These are phyloP conservation scores for Lampropteryx suffumata DNA, from an alignment of 2,888 invertebrate species.

Conservation along the genomic window DNA sequence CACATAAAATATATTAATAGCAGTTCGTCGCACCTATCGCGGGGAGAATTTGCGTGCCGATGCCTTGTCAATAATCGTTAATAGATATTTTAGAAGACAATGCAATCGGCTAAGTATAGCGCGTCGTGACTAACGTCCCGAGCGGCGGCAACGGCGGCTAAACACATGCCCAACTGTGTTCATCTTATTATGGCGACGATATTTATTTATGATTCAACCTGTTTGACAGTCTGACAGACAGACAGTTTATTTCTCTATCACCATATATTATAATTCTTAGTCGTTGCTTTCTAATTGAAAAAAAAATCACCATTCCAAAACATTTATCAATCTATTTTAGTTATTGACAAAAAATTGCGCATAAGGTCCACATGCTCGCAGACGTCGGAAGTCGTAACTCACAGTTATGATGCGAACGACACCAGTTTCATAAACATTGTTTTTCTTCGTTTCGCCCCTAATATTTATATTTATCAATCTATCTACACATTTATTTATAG, in stretches of 20 bases:
- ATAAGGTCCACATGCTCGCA: slow-evolving; percentile 72
- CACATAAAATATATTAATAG: slow-evolving; percentile 79
- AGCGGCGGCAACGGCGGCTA: slow-evolving; percentile 46
- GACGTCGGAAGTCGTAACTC: slow-evolving; percentile 82
- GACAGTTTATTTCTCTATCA: slow-evolving; percentile 57
- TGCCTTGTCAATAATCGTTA: slow-evolving; percentile 83
- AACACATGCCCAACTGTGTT: slow-evolving; percentile 69
- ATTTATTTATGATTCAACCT: slow-evolving; percentile 74
- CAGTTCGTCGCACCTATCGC: slow-evolving; percentile 80
- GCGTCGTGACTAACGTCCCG: slow-evolving; percentile 74
- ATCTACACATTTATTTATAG: slow-evolving; percentile 83
- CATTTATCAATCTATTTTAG: slow-evolving; percentile 54
- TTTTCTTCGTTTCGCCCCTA: slow-evolving; percentile 82
- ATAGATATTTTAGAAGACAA: slow-evolving; percentile 83
- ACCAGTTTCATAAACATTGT: slow-evolving; percentile 83
- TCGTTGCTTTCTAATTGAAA: slow-evolving; percentile 29
- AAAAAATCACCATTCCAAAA: slow-evolving; percentile 30
- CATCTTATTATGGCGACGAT: slow-evolving; percentile 77
- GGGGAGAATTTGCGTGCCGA: slow-evolving; percentile 78
- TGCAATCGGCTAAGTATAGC: slow-evolving; percentile 80
- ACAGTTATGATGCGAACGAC: slow-evolving; percentile 82
- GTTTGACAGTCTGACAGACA: slow-evolving; percentile 72
- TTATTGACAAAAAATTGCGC: slow-evolving; percentile 71
- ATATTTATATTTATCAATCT: slow-evolving; percentile 83
- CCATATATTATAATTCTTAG: slow-evolving; percentile 29